Evolutionary conservation across 2,113 vertebrate genomes (phyloP), one percentile per base, ranked within the genome.

Genomic region (Fulmarus glacialis): DNA sequence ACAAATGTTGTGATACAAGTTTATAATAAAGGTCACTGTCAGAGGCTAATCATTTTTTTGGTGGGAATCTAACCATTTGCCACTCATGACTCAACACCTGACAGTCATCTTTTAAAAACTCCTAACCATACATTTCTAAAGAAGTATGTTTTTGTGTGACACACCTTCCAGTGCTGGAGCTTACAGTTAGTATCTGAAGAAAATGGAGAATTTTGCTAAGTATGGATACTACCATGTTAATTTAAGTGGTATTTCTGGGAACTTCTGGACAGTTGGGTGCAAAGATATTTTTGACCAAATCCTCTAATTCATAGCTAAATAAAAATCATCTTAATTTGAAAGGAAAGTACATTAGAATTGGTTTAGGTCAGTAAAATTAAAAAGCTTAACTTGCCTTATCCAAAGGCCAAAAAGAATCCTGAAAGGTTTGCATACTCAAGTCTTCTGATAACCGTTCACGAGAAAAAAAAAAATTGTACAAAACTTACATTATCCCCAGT

Each of bases 1-100:
- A 96, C 73, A 97, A 98, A 98, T 82, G 32, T 52, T 93, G 84
- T 81, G 94, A 95, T 98, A 98, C 97, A 99, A 98, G 98, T 98
- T 98, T 98, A 94, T 98, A 79, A 98, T 98, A 99, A 99, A 99
- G 98, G 98, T 99, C 99, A 99, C 97, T 90, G 97, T 98, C 97
- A 98, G 98, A 98, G 97, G 53, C 21, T 98, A 98, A 98, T 98
- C 95, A 97, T 98, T 98, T 98, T 98, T 97, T 96, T 97, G 98
- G 81, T 91, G 98, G 96, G 97, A 98, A 98, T 98, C 97, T 97
- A 98, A 98, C 98, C 97, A 98, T 98, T 98, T 98, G 98, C 97
- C 98, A 98, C 98, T 95, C 95, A 98, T 98, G 98, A 98, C 98
- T 98, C 97, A 98, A 96, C 88, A 90, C 96, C 97, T 97, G 95